These are phyloP conservation scores for Zhuqinia jingwanae DNA, from an alignment of 2,888 invertebrate species.

Conservation along the genomic window DNA sequence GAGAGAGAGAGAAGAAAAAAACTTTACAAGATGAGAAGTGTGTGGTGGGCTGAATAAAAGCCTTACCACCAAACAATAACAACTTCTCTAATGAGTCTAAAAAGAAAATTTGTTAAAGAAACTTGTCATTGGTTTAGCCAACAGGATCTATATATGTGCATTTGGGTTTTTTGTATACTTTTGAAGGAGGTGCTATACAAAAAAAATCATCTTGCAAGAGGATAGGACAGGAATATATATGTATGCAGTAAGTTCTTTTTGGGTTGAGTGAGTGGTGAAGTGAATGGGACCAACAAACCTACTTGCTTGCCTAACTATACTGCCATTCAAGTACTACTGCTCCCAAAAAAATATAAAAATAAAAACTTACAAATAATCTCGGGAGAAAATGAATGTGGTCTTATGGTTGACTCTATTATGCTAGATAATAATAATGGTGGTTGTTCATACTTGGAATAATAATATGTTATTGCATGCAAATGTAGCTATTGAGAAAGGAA, in stretches of 20 bases:
- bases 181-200: not conserved
- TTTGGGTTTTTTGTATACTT: not conserved
- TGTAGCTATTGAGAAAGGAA: no score
- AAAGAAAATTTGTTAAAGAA: not conserved
- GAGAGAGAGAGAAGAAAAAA: conserved; percentile 20
- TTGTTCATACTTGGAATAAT: not conserved
- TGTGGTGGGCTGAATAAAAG: conserved; percentile 31
- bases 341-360: no score
- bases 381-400: conserved; percentile 18
- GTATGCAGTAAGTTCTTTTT: not conserved
- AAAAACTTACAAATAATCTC: conserved; percentile 49
- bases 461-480: no score
- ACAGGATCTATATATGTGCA: not conserved
- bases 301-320: conserved; percentile 14
- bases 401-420: conserved; percentile 35
- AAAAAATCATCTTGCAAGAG: conserved; percentile 12
- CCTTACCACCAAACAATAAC: conserved; percentile 36
- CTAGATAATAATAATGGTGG: conserved; percentile 18
- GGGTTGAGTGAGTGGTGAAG: not conserved
- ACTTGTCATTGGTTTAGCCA: conserved; percentile 11
- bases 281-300: no score
- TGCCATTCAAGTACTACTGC: conserved; percentile 32
- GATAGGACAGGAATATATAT: no score
- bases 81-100: conserved; percentile 61
- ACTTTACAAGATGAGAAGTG: conserved; percentile 39